Conservation (phyloP, 35 echinoderm and acorn worm species). For the Chiridota heheva region DNA sequence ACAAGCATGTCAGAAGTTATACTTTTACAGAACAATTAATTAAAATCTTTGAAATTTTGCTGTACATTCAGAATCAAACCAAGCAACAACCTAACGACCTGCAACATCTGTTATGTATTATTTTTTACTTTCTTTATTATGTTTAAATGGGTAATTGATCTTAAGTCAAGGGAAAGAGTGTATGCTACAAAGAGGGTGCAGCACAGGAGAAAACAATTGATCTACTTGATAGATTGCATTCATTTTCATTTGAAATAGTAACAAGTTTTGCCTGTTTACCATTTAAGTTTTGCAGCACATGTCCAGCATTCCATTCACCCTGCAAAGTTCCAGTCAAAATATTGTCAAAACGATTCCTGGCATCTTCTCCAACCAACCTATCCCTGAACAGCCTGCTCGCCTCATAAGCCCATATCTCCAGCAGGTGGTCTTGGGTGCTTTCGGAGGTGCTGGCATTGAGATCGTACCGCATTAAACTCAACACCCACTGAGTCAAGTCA, state of each 20-base stretch:
- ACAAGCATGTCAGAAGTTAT: neutral
- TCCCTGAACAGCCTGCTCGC: conserved; percentile 82
- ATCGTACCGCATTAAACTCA: conserved; percentile 89
- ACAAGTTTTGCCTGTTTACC: too few relatives aligned
- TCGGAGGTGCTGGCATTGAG: conserved; percentile 67
- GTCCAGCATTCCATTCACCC: conserved; percentile 95
- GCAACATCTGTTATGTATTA: too few relatives aligned
- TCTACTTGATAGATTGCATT: too few relatives aligned
- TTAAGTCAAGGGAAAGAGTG: too few relatives aligned
- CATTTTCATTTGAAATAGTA: too few relatives aligned
- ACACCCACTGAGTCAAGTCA: conserved; percentile 93
- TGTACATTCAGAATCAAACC: neutral
- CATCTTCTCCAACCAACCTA: conserved; percentile 79
- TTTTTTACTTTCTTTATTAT: too few relatives aligned
- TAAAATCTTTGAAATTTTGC: neutral
- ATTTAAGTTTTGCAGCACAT: conserved; percentile 73
- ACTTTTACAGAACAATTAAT: neutral
- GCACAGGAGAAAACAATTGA: too few relatives aligned
- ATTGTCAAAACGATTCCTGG: conserved; percentile 74
- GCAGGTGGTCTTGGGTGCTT: conserved; percentile 74
- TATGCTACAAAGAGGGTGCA: too few relatives aligned
- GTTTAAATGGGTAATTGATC: too few relatives aligned
- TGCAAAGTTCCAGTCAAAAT: conserved; percentile 80
- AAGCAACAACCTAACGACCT: too few relatives aligned
- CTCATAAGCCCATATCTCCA: conserved; percentile 97